These are phyloP conservation scores for Napeogenes sylphis DNA, from an alignment of 2,888 invertebrate genomes.

Conservation along the genomic window DNA sequence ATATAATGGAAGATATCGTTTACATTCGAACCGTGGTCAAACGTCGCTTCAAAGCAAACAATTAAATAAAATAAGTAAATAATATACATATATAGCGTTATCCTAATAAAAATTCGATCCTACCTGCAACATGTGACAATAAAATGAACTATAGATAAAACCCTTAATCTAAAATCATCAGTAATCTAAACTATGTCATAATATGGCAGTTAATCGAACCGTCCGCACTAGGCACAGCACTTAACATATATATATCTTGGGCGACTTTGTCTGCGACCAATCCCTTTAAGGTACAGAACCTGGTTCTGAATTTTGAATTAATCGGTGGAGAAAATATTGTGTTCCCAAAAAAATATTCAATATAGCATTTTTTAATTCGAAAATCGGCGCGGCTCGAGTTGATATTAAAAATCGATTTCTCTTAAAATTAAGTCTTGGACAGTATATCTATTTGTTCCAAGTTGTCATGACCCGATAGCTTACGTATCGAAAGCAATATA, in stretches of 20 bases:
- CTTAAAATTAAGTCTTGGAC: constrained; percentile 65
- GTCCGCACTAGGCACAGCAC: constrained; percentile 68
- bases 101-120: constrained; percentile 66
- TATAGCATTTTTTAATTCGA: constrained; percentile 7
- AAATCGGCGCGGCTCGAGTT: constrained; percentile 26
- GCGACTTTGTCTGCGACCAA: constrained; percentile 54
- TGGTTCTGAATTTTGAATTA: constrained; percentile 65
- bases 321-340: constrained; percentile 64
- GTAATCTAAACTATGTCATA: constrained; percentile 74
- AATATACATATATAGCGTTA: constrained; percentile 52
- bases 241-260: constrained; percentile 41
- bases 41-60: constrained; percentile 41
- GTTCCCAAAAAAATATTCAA: constrained; percentile 17
- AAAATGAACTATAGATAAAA: constrained; percentile 64
- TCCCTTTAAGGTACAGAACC: constrained; percentile 57
- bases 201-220: constrained; percentile 77
- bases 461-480: constrained; percentile 74
- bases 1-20: constrained; percentile 44
- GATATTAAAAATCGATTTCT: constrained; percentile 19
- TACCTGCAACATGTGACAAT: constrained; percentile 66
- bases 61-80: constrained; percentile 46
- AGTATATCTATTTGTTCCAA: constrained; percentile 48
- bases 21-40: constrained; percentile 45
- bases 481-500: constrained; percentile 60
- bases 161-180: constrained; percentile 66